A percentile compares a stretch with the other conserved stretches of the same genome.
phyloP scores from a whole-genome alignment of 2,797 vertebrate genomes.

The Clamator glandarius region DNA sequence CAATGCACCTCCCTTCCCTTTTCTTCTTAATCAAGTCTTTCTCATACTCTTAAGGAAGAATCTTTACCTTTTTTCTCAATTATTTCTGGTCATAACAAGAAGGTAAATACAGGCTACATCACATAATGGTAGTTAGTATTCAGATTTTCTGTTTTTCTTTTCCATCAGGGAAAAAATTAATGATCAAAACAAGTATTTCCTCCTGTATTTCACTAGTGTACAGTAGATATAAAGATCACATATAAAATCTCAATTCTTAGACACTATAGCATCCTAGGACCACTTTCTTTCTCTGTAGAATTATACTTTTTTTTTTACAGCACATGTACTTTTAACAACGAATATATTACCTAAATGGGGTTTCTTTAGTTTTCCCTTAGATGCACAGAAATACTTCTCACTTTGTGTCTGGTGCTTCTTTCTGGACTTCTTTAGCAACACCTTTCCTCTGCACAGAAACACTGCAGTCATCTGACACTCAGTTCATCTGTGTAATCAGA shows the following conservation, averaged over 20 bases:
- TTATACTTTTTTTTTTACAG: background rate
- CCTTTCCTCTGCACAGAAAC: background rate
- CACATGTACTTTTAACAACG: background rate
- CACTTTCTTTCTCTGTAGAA: background rate
- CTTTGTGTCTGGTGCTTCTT: background rate
- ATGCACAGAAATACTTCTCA: background rate
- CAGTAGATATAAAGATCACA: background rate
- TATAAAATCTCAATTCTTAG: background rate
- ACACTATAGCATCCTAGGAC: background rate
- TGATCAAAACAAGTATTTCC: background rate
- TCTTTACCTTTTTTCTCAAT: background rate
- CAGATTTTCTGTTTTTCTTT: background rate
- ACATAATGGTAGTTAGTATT: background rate
- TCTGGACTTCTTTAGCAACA: accelerated
- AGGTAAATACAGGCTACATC: background rate
- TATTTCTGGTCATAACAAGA: background rate
- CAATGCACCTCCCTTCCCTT: background rate
- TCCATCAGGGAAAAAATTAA: background rate
- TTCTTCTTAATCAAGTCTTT: background rate
- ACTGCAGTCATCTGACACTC: background rate
- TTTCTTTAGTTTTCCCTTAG: background rate
- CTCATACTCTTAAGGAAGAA: background rate
- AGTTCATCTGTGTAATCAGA: background rate
- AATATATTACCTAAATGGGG: background rate
- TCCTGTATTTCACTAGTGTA: background rate